Conservation (phyloP, 1,140 invertebrate species). For the Popillia japonica region DNA sequence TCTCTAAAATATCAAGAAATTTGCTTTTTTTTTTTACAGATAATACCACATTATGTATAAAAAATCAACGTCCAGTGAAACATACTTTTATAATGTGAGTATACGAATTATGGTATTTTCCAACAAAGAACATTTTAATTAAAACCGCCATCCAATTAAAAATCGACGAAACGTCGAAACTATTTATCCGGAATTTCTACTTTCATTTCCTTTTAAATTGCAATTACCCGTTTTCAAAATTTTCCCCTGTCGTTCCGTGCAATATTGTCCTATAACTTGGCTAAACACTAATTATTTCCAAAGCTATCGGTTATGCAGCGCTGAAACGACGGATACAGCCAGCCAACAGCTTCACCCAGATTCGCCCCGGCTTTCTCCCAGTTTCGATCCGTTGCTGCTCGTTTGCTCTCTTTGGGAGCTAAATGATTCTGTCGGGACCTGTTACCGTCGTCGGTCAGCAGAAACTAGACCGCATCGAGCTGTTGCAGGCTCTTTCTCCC, state of each 20-base stretch:
- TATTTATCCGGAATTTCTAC: slow-evolving; percentile 16
- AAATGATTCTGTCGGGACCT: slow-evolving; percentile 31
- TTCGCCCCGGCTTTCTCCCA: neutral
- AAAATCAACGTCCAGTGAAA: no score
- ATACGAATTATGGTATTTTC: no score
- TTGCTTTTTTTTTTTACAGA: no score
- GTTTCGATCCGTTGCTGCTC: slow-evolving; percentile 6
- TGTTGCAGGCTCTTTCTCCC: neutral
- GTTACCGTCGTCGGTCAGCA: slow-evolving; percentile 29
- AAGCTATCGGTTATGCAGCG: neutral
- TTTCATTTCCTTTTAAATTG: slow-evolving; percentile 12
- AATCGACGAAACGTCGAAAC: neutral
- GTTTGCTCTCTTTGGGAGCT: neutral
- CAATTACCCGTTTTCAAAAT: neutral
- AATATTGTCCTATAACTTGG: slow-evolving; percentile 5
- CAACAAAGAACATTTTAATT: no score
- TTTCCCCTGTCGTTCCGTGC: neutral
- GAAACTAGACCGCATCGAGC: slow-evolving; percentile 31
- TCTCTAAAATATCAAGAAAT: no score
- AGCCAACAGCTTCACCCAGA: slow-evolving; percentile 17
- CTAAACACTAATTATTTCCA: slow-evolving; percentile 20
- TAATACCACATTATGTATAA: no score
- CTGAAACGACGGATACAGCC: neutral
- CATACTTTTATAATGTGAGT: no score
- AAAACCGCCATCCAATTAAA: neutral